These are phyloP conservation scores for Lanistes nyassanus DNA, from an alignment of 1,140 invertebrate species.

Conservation along the genomic window DNA sequence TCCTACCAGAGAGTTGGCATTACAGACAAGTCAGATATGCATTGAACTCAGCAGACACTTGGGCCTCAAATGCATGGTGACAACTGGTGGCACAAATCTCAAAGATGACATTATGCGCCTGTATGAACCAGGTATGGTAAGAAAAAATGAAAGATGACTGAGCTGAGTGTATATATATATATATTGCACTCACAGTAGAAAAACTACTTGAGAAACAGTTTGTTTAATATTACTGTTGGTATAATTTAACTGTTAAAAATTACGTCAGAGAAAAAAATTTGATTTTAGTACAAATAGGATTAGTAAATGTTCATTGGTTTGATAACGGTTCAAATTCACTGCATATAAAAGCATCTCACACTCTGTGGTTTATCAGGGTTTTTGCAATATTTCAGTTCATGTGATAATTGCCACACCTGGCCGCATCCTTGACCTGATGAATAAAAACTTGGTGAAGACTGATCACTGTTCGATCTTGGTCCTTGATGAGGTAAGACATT, in stretches of 20 bases:
- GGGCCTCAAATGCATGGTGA: conserved; percentile 88
- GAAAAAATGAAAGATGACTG: no score
- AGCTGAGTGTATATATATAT: no score
- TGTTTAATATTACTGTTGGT: no score
- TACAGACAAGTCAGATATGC: conserved; percentile 99
- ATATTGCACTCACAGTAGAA: no score
- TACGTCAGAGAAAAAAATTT: no score
- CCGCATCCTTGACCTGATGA: conserved; percentile 99
- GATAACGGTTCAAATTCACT: no score
- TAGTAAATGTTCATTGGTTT: no score
- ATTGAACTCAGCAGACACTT: conserved; percentile 94
- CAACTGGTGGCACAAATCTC: conserved; percentile 97
- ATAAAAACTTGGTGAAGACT: conserved; percentile 95
- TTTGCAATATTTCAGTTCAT: conserved; percentile 79
- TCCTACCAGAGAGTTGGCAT: conserved; percentile 97
- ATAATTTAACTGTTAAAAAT: no score
- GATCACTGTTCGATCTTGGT: conserved; percentile 96
- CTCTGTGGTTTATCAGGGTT: background rate
- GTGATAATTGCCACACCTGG: conserved; percentile 99
- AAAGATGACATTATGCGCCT: conserved; percentile 99
- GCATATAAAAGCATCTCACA: no score
- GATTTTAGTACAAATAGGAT: no score
- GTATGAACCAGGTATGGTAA: conserved; percentile 83
- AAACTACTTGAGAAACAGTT: no score
- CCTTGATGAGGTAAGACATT: conserved; percentile 82